These are phyloP conservation scores for Netelia fuscicornis DNA, from an alignment of 2,888 invertebrate genomes.

Conservation along the genomic window DNA sequence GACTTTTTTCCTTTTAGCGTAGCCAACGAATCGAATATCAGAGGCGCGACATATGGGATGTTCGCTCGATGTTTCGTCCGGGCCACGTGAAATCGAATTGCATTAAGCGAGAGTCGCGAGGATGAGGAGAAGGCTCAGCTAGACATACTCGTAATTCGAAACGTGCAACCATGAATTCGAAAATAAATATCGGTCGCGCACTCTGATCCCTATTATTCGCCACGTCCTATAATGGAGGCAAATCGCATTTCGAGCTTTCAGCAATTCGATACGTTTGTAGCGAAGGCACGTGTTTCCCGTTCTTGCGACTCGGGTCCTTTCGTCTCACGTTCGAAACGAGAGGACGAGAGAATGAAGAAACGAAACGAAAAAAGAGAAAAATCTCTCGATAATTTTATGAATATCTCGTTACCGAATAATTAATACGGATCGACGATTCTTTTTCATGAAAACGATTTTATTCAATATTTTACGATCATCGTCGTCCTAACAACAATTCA, in stretches of 20 bases:
- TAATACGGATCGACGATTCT: background rate
- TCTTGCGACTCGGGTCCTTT: background rate
- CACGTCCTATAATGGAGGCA: slow-evolving; percentile 44
- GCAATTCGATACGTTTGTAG: slow-evolving; percentile 37
- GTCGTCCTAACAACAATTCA: background rate
- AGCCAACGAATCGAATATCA: background rate
- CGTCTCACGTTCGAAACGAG: background rate
- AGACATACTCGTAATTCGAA: slow-evolving; percentile 48
- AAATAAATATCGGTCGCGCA: slow-evolving; percentile 40
- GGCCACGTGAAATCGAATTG: background rate
- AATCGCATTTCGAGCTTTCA: slow-evolving; percentile 57
- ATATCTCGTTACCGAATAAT: no score
- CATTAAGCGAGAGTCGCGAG: background rate
- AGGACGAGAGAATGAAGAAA: background rate
- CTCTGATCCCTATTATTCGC: slow-evolving; percentile 27
- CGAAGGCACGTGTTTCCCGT: slow-evolving; percentile 4
- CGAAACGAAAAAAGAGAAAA: background rate
- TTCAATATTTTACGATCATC: background rate
- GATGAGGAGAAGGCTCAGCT: background rate
- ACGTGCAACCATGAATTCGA: slow-evolving; percentile 24
- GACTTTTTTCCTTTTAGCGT: background rate
- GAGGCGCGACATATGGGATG: slow-evolving; percentile 1
- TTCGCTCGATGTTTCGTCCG: background rate
- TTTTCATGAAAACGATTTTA: slow-evolving; percentile 2
- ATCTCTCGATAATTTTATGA: no score